These are phyloP conservation scores for Drosophila nr. perissopoda DNA, from an alignment of 2,888 invertebrate species.

Conservation along the genomic window DNA sequence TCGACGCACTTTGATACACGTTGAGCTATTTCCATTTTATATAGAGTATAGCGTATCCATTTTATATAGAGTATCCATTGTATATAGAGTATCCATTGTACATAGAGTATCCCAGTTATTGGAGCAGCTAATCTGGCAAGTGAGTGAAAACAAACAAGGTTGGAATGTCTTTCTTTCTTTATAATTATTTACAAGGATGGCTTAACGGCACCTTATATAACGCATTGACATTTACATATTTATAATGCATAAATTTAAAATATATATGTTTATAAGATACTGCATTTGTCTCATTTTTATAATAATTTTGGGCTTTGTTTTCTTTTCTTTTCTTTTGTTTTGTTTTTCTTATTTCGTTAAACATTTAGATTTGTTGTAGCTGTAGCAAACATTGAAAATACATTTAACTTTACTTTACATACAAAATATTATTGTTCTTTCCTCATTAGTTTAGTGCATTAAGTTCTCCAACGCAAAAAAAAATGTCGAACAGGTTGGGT, in stretches of 20 bases:
- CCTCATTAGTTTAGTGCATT: conserved; percentile 44
- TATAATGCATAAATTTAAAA: conserved; percentile 71
- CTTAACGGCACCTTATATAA: conserved; percentile 81
- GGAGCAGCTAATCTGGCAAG: conserved; percentile 23
- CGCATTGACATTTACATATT: conserved; percentile 73
- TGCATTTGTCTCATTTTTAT: conserved; percentile 51
- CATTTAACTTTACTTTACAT: conserved; percentile 59
- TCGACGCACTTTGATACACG: conserved; percentile 35
- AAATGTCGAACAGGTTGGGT: conserved; percentile 34
- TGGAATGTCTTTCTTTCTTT: conserved; percentile 85
- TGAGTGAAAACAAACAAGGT: conserved; percentile 80
- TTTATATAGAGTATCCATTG: neutral
- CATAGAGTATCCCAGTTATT: neutral
- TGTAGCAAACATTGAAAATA: conserved; percentile 65
- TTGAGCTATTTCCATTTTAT: neutral
- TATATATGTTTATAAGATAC: conserved; percentile 63
- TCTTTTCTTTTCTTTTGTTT: neutral
- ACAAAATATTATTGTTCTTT: conserved; percentile 60
- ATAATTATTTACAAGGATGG: conserved; percentile 85
- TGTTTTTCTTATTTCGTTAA: conserved; percentile 27
- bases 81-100: neutral
- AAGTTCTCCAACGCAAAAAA: conserved; percentile 21
- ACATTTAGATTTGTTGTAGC: conserved; percentile 51
- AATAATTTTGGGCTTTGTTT: conserved; percentile 25
- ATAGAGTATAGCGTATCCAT: neutral